These are phyloP conservation scores for Sebastes ruberrimus DNA, from an alignment of 2,797 vertebrate genomes.

Conservation along the genomic window DNA sequence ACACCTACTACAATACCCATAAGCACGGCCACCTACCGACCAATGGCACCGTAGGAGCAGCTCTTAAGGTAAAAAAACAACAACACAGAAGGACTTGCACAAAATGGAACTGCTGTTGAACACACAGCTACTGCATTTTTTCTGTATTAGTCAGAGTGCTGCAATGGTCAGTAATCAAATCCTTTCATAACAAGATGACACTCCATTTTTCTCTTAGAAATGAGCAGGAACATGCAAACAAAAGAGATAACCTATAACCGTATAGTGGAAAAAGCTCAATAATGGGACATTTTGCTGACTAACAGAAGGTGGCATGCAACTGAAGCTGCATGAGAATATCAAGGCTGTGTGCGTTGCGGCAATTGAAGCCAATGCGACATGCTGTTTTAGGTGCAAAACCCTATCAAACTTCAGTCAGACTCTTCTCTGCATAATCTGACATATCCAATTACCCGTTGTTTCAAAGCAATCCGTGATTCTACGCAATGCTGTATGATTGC, in stretches of 20 bases:
- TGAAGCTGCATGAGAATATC: neutral
- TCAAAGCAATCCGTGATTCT: neutral
- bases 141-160: neutral
- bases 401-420: neutral
- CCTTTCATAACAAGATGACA: neutral
- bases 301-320: neutral
- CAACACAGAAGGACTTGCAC: neutral
- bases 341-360: neutral
- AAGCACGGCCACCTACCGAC: conserved; percentile 9
- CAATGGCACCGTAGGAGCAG: conserved; percentile 1
- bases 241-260: neutral
- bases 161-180: neutral
- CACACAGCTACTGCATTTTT: neutral
- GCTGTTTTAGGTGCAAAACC: neutral
- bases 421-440: neutral
- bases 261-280: neutral
- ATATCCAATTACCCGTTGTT: neutral
- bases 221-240: neutral
- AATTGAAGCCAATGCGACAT: neutral
- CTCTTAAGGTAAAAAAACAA: neutral
- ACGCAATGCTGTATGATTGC: neutral
- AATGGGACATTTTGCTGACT: neutral
- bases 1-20: conserved; percentile 32
- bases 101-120: neutral
- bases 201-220: neutral